phyloP scores from a whole-genome alignment of 2,113 vertebrate species.

The Struthio camelus region DNA sequence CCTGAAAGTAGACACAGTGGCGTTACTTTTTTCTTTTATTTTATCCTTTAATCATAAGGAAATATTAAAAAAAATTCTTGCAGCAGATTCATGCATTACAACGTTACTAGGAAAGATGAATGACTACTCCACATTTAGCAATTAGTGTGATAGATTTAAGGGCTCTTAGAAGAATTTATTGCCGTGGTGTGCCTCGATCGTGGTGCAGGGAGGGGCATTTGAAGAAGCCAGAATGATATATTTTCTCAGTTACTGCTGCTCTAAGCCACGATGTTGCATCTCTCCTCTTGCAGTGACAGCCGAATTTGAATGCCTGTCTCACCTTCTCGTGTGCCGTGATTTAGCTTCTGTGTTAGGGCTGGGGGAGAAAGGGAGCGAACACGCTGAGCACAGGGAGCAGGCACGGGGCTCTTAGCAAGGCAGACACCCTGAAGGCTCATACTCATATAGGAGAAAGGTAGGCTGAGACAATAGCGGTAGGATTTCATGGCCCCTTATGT shows the following conservation, averaged over 20 bases:
- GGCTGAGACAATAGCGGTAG: not conserved
- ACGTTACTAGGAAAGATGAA: not conserved
- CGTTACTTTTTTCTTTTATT: not conserved
- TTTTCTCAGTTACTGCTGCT: constrained; percentile 19
- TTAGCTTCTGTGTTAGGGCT: not conserved
- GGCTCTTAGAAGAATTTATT: constrained; percentile 61
- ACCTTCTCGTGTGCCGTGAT: not conserved
- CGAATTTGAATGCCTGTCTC: constrained; percentile 9
- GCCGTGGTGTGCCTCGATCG: not conserved
- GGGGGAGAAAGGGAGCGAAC: not conserved
- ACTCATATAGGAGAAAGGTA: not conserved
- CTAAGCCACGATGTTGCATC: not conserved
- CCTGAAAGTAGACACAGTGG: not conserved
- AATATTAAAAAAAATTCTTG: not conserved
- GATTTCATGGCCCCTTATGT: not conserved
- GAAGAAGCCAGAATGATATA: not conserved
- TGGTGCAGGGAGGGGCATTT: not conserved
- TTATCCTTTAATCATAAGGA: constrained; percentile 4
- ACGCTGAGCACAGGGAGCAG: not conserved
- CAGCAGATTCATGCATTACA: not conserved
- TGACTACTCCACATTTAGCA: not conserved
- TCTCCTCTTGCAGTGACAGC: not conserved
- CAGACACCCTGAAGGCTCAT: not conserved
- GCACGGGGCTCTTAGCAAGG: not conserved
- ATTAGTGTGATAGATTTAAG: constrained; percentile 57